Evolutionary conservation across 1,140 invertebrate genomes (phyloP), one percentile per base, ranked within the genome.

Genomic region (Drosophila biarmipes): DNA sequence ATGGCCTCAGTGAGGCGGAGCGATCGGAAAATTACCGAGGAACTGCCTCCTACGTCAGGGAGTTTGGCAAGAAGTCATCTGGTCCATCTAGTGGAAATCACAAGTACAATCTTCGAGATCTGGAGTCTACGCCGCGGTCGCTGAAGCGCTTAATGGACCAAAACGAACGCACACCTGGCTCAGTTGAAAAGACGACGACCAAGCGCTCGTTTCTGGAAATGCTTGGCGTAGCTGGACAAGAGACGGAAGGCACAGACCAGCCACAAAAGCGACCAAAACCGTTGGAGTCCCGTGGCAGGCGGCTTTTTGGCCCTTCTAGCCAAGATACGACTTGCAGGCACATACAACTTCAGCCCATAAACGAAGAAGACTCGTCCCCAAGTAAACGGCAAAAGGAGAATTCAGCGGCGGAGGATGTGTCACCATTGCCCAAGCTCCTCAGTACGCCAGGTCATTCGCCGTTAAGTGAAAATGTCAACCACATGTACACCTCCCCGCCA

Each of bases 61-160:
- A 86, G 6, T 90, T 92, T 27, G 54, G 67, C 10, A 80, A 43
- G 7, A 73, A 55, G 17, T 15, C 43, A 3, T 12, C 64, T 21
- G 17, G 5, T 17, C 15, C 84, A 0, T 48, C 68, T n/a, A 61
- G 73, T 17, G 57, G 64, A 6, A 81, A 73, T 21, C 90, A 87
- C 57, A 91, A 91, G 11, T 91, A 91, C 49, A 91, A 92, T 40
- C 92, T 93, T 61, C 87, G 92, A 5, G 90, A 92, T 0, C 57
- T 93, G 6, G 93, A 94, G 49, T 92, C 81, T 1, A 94, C 94
- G 3, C 93, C 93, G 0, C 89, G 92, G 24, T 93, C 93, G 1
- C 48, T 93, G 0, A 93, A 93, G 62, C 82, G 93, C 2, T 29
- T 92, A 0, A 87, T 91, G 68, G 91, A 92, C 8, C 86, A 90